phyloP scores from a whole-genome alignment of 2,888 invertebrate genomes.

The Temnothorax unifasciatus region DNA sequence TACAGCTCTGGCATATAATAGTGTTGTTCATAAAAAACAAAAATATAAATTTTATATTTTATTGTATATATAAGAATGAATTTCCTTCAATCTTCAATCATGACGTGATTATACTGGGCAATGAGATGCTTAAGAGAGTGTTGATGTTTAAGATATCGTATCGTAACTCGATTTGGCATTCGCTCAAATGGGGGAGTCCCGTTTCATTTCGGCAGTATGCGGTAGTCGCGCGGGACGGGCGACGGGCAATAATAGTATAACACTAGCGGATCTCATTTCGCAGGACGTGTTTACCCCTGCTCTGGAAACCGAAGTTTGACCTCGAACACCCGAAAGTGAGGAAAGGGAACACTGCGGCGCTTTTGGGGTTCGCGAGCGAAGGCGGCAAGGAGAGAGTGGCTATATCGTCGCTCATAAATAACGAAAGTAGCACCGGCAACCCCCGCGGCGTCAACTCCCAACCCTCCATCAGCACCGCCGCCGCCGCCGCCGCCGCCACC shows the following conservation, averaged over 20 bases:
- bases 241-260: constrained; percentile 71
- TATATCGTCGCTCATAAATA: constrained; percentile 81
- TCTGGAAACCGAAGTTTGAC: constrained; percentile 72
- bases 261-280: constrained; percentile 72
- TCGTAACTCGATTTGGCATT: neutral
- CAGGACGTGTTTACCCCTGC: constrained; percentile 60
- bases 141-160: constrained; percentile 13
- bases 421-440: constrained; percentile 81
- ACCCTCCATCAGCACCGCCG: constrained; percentile 67
- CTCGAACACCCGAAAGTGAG: constrained; percentile 65
- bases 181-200: neutral
- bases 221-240: constrained; percentile 57
- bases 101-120: neutral
- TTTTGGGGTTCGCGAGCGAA: constrained; percentile 68
- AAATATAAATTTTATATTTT: neutral
- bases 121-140: neutral
- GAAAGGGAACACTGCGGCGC: constrained; percentile 48
- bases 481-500: constrained; percentile 45
- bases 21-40: neutral
- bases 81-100: neutral
- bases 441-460: constrained; percentile 69
- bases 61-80: neutral
- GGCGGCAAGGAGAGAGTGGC: constrained; percentile 72
- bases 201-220: constrained; percentile 23
- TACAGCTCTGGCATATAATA: neutral